Evolutionary conservation across 2,888 invertebrate genomes (phyloP).

Genomic region (Smittia aterrima): DNA sequence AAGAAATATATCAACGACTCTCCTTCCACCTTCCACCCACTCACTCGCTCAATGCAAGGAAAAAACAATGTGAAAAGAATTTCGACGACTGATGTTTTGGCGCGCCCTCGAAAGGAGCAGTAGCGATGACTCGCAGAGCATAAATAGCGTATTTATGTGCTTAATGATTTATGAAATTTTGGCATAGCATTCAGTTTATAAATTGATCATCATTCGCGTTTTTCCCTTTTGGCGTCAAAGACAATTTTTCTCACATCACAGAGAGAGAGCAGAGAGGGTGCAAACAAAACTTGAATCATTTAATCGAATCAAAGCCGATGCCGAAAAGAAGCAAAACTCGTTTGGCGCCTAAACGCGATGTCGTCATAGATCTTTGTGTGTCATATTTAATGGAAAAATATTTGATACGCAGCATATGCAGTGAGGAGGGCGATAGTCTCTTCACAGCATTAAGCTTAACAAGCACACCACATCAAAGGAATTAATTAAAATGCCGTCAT

Average conservation of each 20-base stretch:
- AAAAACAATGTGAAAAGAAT: conserved; percentile 28
- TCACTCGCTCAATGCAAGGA: too few species aligned
- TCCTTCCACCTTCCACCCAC: not conserved
- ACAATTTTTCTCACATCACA: not conserved
- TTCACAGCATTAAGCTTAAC: not conserved
- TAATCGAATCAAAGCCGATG: not conserved
- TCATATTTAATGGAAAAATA: conserved; percentile 24
- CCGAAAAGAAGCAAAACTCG: not conserved
- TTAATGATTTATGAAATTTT: conserved; percentile 42
- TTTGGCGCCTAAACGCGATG: conserved; percentile 17
- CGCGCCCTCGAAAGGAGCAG: not conserved
- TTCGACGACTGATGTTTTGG: conserved; percentile 38
- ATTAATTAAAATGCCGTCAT: not conserved
- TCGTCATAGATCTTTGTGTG: conserved; percentile 25
- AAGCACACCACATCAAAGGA: not conserved
- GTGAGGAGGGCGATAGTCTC: not conserved
- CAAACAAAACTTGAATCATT: not conserved
- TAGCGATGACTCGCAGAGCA: not conserved
- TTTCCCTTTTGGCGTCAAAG: not conserved
- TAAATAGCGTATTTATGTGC: conserved; percentile 39
- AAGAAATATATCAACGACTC: too few species aligned
- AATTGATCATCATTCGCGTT: conserved; percentile 29
- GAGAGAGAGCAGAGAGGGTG: too few species aligned
- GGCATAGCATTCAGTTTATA: conserved; percentile 23
- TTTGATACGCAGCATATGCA: not conserved